Percentiles rank a stretch among this genome's conserved stretches.
Evolutionary conservation across 1,140 invertebrate species (phyloP).

Genomic region (Eumaeus atala): DNA sequence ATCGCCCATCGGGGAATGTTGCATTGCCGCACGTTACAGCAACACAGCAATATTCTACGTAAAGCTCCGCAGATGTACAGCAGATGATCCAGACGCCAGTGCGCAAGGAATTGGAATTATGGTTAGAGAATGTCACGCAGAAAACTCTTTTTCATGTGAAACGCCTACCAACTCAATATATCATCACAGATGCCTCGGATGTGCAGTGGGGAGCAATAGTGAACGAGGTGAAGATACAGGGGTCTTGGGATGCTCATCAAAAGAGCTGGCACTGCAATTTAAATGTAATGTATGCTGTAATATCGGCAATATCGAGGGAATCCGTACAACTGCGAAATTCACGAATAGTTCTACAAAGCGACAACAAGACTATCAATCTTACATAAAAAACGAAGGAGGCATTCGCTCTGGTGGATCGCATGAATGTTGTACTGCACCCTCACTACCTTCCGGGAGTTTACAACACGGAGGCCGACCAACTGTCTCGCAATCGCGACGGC

Average conservation of each 20-base stretch:
- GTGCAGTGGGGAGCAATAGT: constrained; percentile 30
- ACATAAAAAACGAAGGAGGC: constrained; percentile 45
- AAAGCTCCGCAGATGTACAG: not conserved
- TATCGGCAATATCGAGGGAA: constrained; percentile 19
- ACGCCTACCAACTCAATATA: constrained; percentile 25
- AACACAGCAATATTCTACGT: constrained; percentile 20
- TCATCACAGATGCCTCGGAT: constrained; percentile 42
- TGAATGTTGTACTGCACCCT: constrained; percentile 35
- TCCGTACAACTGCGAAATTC: constrained; percentile 15
- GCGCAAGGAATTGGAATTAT: constrained; percentile 18
- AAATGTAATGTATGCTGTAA: constrained; percentile 43
- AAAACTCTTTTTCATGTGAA: constrained; percentile 22
- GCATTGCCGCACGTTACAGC: constrained; percentile 28
- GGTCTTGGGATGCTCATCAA: too few species aligned
- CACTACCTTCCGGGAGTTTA: constrained; percentile 29
- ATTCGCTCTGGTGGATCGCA: constrained; percentile 32
- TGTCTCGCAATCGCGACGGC: constrained; percentile 16
- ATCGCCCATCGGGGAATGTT: constrained; percentile 65
- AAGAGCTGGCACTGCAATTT: constrained; percentile 38
- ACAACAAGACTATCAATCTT: constrained; percentile 40
- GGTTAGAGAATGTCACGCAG: constrained; percentile 18
- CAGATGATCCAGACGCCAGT: constrained; percentile 8
- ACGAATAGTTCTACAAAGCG: constrained; percentile 34
- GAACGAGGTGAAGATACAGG: constrained; percentile 22
- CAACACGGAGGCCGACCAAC: too few species aligned